phyloP scores from a whole-genome alignment of 2,888 invertebrate genomes.

The Phrixothrix hirtus region DNA sequence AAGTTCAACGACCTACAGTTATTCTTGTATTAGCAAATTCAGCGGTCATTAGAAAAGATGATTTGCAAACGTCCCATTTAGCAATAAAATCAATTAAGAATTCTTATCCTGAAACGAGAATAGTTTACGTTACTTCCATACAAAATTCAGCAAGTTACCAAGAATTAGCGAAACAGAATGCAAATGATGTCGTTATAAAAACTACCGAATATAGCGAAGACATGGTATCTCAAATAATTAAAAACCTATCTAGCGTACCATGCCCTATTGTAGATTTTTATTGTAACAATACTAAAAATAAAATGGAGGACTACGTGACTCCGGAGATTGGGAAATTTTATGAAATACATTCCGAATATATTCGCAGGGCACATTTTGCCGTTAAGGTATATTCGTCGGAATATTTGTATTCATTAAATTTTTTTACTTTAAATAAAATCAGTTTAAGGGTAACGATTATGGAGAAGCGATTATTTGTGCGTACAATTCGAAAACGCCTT shows the following conservation, averaged over 20 bases:
- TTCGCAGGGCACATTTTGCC: slow-evolving; percentile 37
- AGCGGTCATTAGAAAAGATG: slow-evolving; percentile 56
- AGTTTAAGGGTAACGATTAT: slow-evolving; percentile 52
- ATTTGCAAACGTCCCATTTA: slow-evolving; percentile 54
- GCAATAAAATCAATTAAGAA: slow-evolving; percentile 57
- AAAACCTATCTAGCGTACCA: slow-evolving; percentile 45
- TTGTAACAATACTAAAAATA: slow-evolving; percentile 48
- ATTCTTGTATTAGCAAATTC: slow-evolving; percentile 61
- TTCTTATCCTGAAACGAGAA: slow-evolving; percentile 60
- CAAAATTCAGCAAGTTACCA: slow-evolving; percentile 53
- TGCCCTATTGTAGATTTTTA: slow-evolving; percentile 47
- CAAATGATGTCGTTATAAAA: slow-evolving; percentile 59
- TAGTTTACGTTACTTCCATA: slow-evolving; percentile 60
- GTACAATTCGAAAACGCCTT: slow-evolving; percentile 36
- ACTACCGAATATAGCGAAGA: slow-evolving; percentile 38
- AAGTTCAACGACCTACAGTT: slow-evolving; percentile 58
- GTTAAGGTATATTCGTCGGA: slow-evolving; percentile 42
- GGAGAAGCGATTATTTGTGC: slow-evolving; percentile 49
- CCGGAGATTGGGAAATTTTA: slow-evolving; percentile 53
- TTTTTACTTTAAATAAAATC: slow-evolving; percentile 31
- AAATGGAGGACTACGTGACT: slow-evolving; percentile 65
- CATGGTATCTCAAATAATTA: slow-evolving; percentile 42
- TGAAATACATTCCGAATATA: slow-evolving; percentile 54
- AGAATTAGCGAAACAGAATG: slow-evolving; percentile 57
- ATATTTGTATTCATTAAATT: not conserved